phyloP scores from a whole-genome alignment of 2,797 vertebrate genomes.

The Rhabdophis nuchalis region DNA sequence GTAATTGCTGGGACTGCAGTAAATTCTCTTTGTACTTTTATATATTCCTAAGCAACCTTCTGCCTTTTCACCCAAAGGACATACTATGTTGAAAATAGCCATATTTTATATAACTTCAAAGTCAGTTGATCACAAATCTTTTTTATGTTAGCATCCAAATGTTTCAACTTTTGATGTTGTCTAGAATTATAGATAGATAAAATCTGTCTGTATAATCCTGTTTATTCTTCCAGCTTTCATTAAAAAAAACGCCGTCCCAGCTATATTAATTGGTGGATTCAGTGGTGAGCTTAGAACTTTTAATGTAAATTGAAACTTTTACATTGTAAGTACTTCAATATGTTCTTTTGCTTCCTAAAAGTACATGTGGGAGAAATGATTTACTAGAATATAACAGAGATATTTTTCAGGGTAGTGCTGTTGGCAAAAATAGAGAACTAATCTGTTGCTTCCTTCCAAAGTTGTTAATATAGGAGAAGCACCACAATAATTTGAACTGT shows the following conservation, averaged over 20 bases:
- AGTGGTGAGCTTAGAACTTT: not conserved
- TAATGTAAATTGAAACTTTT: conserved; percentile 22
- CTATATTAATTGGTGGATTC: conserved; percentile 1
- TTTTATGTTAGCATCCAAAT: conserved; percentile 23
- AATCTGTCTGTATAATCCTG: not conserved
- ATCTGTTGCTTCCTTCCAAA: not conserved
- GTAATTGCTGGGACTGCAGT: not conserved
- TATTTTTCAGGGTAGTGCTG: not conserved
- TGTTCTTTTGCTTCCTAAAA: not conserved
- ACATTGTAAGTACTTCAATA: not conserved
- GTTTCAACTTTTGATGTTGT: conserved; percentile 20
- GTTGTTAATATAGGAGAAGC: not conserved
- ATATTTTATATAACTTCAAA: not conserved
- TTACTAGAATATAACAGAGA: not conserved
- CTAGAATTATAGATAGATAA: conserved; percentile 30
- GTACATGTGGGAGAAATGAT: not conserved
- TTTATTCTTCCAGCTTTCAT: not conserved
- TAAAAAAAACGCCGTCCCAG: conserved; percentile 16
- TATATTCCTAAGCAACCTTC: not conserved
- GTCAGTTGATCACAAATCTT: not conserved
- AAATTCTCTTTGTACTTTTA: not conserved
- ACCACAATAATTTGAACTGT: not conserved
- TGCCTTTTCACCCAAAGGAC: not conserved
- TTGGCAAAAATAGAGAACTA: conserved; percentile 9
- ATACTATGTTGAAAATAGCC: conserved; percentile 24